phyloP scores from a whole-genome alignment of 2,888 invertebrate genomes.

The Ochropleura plecta region DNA sequence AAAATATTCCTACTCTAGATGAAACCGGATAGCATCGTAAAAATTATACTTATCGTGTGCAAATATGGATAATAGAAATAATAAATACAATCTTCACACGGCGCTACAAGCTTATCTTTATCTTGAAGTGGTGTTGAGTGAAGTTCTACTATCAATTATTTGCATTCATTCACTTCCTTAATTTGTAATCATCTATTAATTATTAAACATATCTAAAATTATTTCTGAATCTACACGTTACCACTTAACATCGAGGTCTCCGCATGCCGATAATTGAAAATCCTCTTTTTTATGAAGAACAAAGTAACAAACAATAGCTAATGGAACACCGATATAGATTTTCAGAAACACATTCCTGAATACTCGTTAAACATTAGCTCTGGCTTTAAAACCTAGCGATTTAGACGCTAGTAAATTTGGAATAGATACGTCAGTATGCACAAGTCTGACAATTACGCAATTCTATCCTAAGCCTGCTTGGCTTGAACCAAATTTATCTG shows the following conservation, averaged over 20 bases:
- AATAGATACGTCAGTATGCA: conserved; percentile 13
- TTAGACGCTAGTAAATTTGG: conserved; percentile 24
- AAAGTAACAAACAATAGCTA: conserved; percentile 21
- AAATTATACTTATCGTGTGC: conserved; percentile 28
- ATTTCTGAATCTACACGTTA: background rate
- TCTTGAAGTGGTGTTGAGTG: conserved; percentile 42
- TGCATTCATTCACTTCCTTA: conserved; percentile 7
- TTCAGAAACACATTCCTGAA: conserved; percentile 26
- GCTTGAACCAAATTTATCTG: conserved; percentile 18
- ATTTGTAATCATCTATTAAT: conserved; percentile 6
- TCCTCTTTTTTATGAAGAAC: background rate
- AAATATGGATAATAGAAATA: conserved; percentile 29
- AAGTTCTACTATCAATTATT: conserved; percentile 35
- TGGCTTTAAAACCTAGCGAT: conserved; percentile 21
- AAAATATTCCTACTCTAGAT: conserved; percentile 21
- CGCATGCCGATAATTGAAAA: background rate
- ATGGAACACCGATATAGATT: conserved; percentile 42
- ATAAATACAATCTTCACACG: conserved; percentile 36
- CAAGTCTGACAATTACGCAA: conserved; percentile 32
- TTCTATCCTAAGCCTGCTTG: conserved; percentile 23
- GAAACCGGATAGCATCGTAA: conserved; percentile 14
- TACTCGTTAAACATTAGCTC: conserved; percentile 24
- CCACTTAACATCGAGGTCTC: background rate
- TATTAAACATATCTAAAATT: background rate
- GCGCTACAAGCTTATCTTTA: conserved; percentile 49